These are phyloP conservation scores for Bombus huntii DNA, from an alignment of 1,140 invertebrate species.

Conservation along the genomic window DNA sequence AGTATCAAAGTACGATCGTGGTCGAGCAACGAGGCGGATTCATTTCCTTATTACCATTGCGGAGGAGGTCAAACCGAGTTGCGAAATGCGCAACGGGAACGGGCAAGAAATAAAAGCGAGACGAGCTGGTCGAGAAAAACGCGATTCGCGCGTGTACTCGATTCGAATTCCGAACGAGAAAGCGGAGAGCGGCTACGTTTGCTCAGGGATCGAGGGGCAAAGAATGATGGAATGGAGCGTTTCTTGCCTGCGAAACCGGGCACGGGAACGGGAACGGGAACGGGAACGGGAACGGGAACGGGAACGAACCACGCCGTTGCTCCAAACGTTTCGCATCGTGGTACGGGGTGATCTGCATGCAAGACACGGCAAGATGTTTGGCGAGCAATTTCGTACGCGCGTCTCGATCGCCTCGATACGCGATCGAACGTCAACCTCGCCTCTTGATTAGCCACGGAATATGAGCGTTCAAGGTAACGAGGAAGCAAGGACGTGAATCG, in stretches of 20 bases:
- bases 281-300: neutral
- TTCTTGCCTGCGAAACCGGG: neutral
- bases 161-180: constrained; percentile 23
- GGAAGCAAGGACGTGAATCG: neutral
- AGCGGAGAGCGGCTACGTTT: neutral
- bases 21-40: neutral
- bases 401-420: constrained; percentile 3
- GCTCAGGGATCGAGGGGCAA: constrained; percentile 8
- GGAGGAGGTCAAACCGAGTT: neutral
- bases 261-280: neutral
- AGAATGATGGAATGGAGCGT: neutral
- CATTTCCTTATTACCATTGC: constrained; percentile 1
- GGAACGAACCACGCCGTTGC: neutral
- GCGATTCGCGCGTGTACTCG: constrained; percentile 8
- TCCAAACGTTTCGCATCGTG: neutral
- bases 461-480: constrained; percentile 5
- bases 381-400: constrained; percentile 22
- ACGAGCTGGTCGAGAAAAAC: neutral
- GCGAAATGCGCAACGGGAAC: neutral
- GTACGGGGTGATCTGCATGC: constrained; percentile 14
- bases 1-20: neutral
- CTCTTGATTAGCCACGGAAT: constrained; percentile 19
- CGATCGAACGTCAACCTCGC: neutral
- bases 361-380: constrained; percentile 35
- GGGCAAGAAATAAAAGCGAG: neutral